Evolutionary conservation across 30 jellyfish, hydroid and myxozoan genomes (phyloP), one percentile per base, ranked within the genome.

Genomic region (Aurelia aurita complex sp. Pacific): DNA sequence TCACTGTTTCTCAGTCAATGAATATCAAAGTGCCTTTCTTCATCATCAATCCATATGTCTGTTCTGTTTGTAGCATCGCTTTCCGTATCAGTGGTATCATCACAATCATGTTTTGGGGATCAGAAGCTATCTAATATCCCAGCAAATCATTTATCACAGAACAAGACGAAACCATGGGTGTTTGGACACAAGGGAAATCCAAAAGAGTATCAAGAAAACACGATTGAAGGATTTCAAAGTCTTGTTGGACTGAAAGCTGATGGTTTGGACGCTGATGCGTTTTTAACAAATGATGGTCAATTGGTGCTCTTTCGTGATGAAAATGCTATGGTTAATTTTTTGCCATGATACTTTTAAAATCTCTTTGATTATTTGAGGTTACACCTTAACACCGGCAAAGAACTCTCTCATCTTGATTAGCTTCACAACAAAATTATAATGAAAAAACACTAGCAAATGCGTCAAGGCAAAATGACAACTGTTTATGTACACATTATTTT

Each of bases 111-210:
- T 40, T 40, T 40, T 40, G 52, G 52, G 52, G 52, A 40, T 40
- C 4, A 40, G 52, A 40, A 40, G 52, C 6, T 40, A 40, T 40
- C 52, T 40, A 33, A 64, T 60, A 92, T 92, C 34, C 97, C 97
- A 67, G 67, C 80, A 7, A 94, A 73, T 66, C 98, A 92, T 61
- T 55, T 92, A 9, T 92, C 76, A 88, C 89, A 76, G 76, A 64
- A 69, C 59, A 92, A 86, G 81, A 80, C 55, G 32, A 87, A 85
- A 38, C 98, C 98, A 43, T 57, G 87, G 54, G 50, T 86, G n/a
- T 78, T 92, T n/a, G 98, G 97, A 32, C 98, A 92, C 86, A 82
- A 97, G 43, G 98, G 98, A 0, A 91, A 86, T 33, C 98, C 98
- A 60, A 80, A 69, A 76, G 73, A 18, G 60, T 92, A 40, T 60